Conservation (phyloP, 2,797 vertebrate species). For the Pipistrellus kuhlii region DNA sequence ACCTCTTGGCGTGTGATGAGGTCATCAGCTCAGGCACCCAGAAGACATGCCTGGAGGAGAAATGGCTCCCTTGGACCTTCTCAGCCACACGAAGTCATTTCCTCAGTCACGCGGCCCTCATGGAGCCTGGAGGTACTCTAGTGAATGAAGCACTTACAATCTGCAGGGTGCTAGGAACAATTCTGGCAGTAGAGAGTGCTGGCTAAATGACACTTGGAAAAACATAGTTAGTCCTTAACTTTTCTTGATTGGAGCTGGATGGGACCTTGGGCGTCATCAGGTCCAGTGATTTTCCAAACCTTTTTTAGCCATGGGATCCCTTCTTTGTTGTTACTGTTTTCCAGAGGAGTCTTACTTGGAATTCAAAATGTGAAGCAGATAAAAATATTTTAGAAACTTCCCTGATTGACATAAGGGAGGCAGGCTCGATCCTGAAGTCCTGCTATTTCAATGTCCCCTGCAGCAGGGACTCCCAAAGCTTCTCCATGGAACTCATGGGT, state of each 20-base stretch:
- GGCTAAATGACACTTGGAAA: conserved; percentile 39
- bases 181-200: conserved; percentile 38
- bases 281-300: conserved; percentile 21
- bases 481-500: background rate
- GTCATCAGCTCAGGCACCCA: background rate
- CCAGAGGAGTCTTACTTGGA: conserved; percentile 52
- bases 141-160: background rate
- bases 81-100: conserved; percentile 1
- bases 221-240: conserved; percentile 23
- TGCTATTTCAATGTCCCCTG: background rate
- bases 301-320: conserved; percentile 58
- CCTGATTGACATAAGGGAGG: background rate
- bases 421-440: background rate
- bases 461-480: background rate
- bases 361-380: conserved; percentile 21
- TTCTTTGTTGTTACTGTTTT: conserved; percentile 39
- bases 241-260: conserved; percentile 17
- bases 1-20: conserved; percentile 33
- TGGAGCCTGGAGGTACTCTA: background rate
- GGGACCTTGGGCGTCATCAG: background rate
- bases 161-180: background rate
- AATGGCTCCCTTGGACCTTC: conserved; percentile 34
- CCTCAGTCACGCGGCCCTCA: background rate
- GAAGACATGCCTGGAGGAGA: background rate
- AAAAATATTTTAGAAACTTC: conserved; percentile 44